Base-by-base conservation (phyloP, 2,113 vertebrate species). In the Alaudala cheleensis region DNA sequence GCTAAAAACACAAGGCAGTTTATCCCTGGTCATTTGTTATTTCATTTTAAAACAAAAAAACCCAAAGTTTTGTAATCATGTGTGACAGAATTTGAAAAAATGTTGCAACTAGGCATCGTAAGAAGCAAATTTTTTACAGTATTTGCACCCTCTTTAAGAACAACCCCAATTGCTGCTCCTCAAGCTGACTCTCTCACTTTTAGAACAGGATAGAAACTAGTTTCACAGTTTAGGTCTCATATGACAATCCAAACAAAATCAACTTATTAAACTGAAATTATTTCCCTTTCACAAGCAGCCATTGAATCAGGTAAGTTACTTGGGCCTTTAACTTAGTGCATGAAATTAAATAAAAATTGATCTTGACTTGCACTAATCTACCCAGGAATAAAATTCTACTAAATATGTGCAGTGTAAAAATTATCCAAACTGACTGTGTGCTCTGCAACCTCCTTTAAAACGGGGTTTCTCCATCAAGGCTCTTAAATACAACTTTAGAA, bases 101-200 rank as follows among this genome's bases (percentile, higher is more conserved):
- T 8, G 5, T 23, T 60, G 31, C 7, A 58, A 87, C 17, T 40
- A 42, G 12, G 18, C 11, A 14, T 40, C 29, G 6, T 9, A 64
- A 82, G 33, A 70, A 87, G 57, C 5, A 33, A 45, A 39, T 61
- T 29, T 53, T 70, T n/a, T 34, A 25, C 10, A 51, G 6, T 31
- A 45, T 29, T 67, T 81, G 16, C 5, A 17, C 25, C 21, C 1
- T 64, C 11, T 67, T 78, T 60, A 49, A 71, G 66, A 86, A 12
- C 5, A 47, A 69, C 1, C 6, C 19, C 14, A 37, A 40, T 2
- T 1, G 0, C 29, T 67, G 39, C 7, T 11, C 12, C 10, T 18
- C 60, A 39, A 77, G 33, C 17, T 44, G 29, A 39, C 21, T 7
- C n/a, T 11, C n/a, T 71, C 29, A 44, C 24, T 71, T 72, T 31